Base-by-base conservation (phyloP, 2,888 invertebrate genomes). In the Agapostemon virescens region DNA sequence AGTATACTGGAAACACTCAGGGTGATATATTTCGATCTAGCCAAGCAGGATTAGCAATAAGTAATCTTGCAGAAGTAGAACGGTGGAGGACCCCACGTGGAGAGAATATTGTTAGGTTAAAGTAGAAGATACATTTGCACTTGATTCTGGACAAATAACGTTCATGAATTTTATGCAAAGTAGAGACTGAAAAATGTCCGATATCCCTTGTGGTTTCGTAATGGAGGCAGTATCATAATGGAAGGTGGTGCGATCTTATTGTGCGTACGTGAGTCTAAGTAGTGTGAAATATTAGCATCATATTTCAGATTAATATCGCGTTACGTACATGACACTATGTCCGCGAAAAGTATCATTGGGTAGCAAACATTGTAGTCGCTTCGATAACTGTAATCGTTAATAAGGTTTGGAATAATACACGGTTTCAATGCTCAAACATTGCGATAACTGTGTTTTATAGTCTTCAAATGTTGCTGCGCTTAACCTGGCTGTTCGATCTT, bases 241-340 rank as follows among this genome's bases (percentile, higher is more conserved):
- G 30, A 69, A 38, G 52, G n/a, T 69, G 66, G 52, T 30, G 63
- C 64, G 75, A 58, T 79, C 55, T 68, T 72, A 66, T 69, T 76
- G 58, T 45, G 38, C 23, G 70, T 74, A 75, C 49, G 49, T 61
- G 79, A 42, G 79, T 72, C 79, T 67, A 76, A 80, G 72, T 80
- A 76, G 80, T 80, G 80, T 76, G 79, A 81, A 81, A 80, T 81
- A 61, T 79, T 76, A 61, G 64, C 72, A 67, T 80, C 80, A n/a
- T 36, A 58, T 82, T 80, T 61, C 79, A 73, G 72, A 80, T 80
- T 82, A 80, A 80, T 82, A 82, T 82, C 81, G 72, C 42, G 61
- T 82, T 82, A 80, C 80, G 76, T 73, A 66, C 69, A 66, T 61
- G 80, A 82, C 30, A 52, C 72, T 75, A 26, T 69, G 69, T 52